Evolutionary conservation across 2,797 vertebrate species (phyloP).

Genomic region (Lindbergichthys nudifrons): DNA sequence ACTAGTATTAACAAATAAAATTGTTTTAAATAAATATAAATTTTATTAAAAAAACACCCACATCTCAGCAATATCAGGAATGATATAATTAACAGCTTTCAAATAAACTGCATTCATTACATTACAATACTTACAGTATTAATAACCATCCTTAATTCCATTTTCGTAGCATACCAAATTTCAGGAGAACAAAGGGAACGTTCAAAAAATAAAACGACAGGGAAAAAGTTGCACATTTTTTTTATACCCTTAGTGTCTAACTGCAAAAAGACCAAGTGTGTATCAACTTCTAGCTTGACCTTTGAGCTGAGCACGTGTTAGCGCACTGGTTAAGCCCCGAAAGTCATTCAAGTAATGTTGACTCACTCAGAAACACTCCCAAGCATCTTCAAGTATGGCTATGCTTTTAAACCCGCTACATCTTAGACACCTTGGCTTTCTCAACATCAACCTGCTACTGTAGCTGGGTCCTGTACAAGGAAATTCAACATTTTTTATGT

Average conservation of each 20-base stretch:
- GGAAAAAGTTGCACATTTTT: constrained; percentile 87
- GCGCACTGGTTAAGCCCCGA: constrained; percentile 90
- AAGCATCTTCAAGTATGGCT: constrained; percentile 99
- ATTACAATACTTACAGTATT: constrained; percentile 99
- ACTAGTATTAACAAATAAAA: constrained; percentile 66
- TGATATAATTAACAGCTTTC: constrained; percentile 99
- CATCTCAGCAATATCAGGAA: constrained; percentile 99
- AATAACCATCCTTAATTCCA: constrained; percentile 90
- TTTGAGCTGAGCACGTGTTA: constrained; percentile 86
- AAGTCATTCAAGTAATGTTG: constrained; percentile 99
- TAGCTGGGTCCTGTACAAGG: constrained; percentile 91
- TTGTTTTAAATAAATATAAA: constrained; percentile 99
- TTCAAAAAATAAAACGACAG: constrained; percentile 83
- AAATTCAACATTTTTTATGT: constrained; percentile 74
- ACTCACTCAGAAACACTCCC: constrained; percentile 87
- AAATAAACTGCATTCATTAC: constrained; percentile 99
- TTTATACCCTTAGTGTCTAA: constrained; percentile 95
- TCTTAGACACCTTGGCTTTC: constrained; percentile 84
- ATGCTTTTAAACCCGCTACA: constrained; percentile 90
- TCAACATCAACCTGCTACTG: constrained; percentile 85
- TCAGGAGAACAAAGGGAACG: constrained; percentile 89
- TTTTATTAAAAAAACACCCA: constrained; percentile 99
- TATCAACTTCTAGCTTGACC: constrained; percentile 91
- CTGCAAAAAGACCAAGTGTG: constrained; percentile 88
- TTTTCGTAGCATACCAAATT: constrained; percentile 89